phyloP scores from a whole-genome alignment of 1,140 invertebrate species.

The Monochamus saltuarius region DNA sequence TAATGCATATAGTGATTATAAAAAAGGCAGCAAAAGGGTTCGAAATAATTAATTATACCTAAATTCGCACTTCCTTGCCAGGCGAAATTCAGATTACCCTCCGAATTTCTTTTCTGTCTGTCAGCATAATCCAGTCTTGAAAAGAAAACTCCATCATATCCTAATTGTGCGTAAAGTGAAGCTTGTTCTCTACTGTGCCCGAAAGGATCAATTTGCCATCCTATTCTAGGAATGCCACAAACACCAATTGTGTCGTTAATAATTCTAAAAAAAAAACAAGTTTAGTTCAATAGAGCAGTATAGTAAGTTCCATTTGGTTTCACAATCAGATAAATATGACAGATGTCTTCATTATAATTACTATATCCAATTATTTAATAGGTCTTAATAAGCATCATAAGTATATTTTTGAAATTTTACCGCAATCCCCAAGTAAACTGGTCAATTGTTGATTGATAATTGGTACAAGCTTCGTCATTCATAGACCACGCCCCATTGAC shows the following conservation, averaged over 20 bases:
- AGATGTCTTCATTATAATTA: too few species aligned
- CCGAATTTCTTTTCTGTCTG: conserved; percentile 62
- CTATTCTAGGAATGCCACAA: conserved; percentile 64
- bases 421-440: conserved; percentile 70
- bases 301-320: too few species aligned
- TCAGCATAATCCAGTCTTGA: conserved; percentile 89
- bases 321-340: too few species aligned
- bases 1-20: too few species aligned
- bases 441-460: conserved; percentile 83
- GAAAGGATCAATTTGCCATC: conserved; percentile 77
- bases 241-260: conserved; percentile 61
- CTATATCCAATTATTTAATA: too few species aligned
- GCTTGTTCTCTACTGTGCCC: conserved; percentile 71
- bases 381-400: too few species aligned
- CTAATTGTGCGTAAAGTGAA: conserved; percentile 66
- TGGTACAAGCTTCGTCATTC: conserved; percentile 79
- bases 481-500: conserved; percentile 71
- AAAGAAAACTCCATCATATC: conserved; percentile 83
- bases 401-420: conserved; percentile 42
- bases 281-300: not conserved
- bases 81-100: conserved; percentile 78
- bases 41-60: conserved; percentile 45
- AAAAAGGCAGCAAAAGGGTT: too few species aligned
- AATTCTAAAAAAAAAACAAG: not conserved
- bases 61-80: conserved; percentile 78